phyloP scores from a whole-genome alignment of 2,113 vertebrate species.

The Acinonyx jubatus region DNA sequence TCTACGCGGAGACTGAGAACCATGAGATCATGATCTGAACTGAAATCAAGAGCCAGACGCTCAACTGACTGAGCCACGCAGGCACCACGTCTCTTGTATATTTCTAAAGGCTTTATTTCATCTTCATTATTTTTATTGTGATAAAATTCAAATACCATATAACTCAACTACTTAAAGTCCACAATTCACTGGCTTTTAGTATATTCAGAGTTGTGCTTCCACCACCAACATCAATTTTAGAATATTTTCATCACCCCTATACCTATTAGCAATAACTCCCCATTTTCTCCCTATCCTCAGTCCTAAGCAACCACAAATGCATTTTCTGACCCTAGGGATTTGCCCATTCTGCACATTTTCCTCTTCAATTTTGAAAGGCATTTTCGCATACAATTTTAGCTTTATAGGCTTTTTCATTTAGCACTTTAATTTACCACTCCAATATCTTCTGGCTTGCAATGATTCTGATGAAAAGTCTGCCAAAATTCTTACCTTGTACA shows the following conservation, averaged over 20 bases:
- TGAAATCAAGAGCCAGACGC: too few relatives aligned
- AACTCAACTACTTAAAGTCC: background rate
- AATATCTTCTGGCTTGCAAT: background rate
- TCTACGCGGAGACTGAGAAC: too few relatives aligned
- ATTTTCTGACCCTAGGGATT: background rate
- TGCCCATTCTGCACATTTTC: background rate
- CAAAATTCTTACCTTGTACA: background rate
- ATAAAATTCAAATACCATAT: slow-evolving; percentile 1
- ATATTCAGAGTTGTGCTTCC: background rate
- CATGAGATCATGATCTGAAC: too few relatives aligned
- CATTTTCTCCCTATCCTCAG: background rate
- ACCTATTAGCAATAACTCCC: background rate
- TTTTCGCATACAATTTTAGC: slow-evolving; percentile 9
- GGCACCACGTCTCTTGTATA: background rate
- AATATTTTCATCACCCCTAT: background rate
- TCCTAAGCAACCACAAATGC: background rate
- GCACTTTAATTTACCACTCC: background rate
- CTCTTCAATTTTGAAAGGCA: slow-evolving; percentile 38
- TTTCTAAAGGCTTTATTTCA: slow-evolving; percentile 27
- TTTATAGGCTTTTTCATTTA: background rate
- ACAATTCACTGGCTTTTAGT: background rate
- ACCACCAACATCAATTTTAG: background rate
- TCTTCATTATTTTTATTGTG: slow-evolving; percentile 1
- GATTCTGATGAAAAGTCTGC: background rate
- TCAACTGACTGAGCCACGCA: too few relatives aligned